Percentiles rank a stretch among this genome's conserved stretches.
These are phyloP conservation scores for Sebastes oblongus DNA, from an alignment of 2,797 vertebrate species.

Conservation along the genomic window DNA sequence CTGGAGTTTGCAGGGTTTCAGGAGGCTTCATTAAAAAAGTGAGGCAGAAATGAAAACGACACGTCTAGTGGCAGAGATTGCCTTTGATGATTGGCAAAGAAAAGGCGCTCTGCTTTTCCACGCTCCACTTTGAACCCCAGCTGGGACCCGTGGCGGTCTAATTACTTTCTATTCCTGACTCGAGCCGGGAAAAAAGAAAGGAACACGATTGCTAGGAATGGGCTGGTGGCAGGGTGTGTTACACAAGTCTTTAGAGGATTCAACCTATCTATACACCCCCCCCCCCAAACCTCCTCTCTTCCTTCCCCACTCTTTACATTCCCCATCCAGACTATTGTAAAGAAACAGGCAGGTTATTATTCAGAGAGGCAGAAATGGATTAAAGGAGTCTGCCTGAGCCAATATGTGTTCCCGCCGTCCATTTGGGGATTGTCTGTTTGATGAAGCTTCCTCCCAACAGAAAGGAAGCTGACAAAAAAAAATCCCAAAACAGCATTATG, in stretches of 20 bases:
- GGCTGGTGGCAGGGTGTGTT: conserved; percentile 41
- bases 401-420: conserved; percentile 53
- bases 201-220: conserved; percentile 30
- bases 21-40: conserved; percentile 57
- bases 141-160: conserved; percentile 70
- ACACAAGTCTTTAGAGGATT: conserved; percentile 36
- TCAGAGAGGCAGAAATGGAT: conserved; percentile 54
- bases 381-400: conserved; percentile 61
- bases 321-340: conserved; percentile 32
- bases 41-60: conserved; percentile 35
- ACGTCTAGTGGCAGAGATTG: conserved; percentile 52
- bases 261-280: not conserved
- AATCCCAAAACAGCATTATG: conserved; percentile 51
- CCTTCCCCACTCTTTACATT: conserved; percentile 7
- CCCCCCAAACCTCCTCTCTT: not conserved
- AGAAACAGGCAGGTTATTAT: conserved; percentile 59
- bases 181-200: conserved; percentile 38
- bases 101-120: conserved; percentile 51
- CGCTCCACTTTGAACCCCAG: conserved; percentile 79
- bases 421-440: conserved; percentile 59
- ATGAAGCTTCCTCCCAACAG: conserved; percentile 54
- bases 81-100: conserved; percentile 68
- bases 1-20: conserved; percentile 30
- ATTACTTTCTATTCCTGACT: conserved; percentile 85
- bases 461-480: conserved; percentile 38